Conservation (phyloP, 2,113 vertebrate species). For the Lagopus muta region DNA sequence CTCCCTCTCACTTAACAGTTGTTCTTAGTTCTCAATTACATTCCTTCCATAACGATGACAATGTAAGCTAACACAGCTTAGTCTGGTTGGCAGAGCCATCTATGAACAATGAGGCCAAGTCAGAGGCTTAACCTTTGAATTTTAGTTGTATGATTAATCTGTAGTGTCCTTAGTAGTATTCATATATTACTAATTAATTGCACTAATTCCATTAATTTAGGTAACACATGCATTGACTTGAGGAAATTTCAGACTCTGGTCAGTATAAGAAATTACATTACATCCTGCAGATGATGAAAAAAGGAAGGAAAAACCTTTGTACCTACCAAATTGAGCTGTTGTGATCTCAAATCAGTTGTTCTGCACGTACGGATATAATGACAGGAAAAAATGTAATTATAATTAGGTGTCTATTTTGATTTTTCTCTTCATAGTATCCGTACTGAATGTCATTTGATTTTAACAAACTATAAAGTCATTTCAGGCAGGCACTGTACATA, state of each 20-base stretch:
- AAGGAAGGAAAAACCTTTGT: constrained; percentile 73
- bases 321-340: constrained; percentile 72
- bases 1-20: background rate
- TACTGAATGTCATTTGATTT: constrained; percentile 84
- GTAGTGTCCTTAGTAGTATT: background rate
- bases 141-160: constrained; percentile 17
- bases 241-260: constrained; percentile 53
- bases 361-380: constrained; percentile 78
- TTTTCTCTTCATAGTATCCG: constrained; percentile 80
- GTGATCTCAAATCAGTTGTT: constrained; percentile 79
- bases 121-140: constrained; percentile 7
- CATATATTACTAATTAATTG: constrained; percentile 46
- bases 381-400: constrained; percentile 79
- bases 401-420: constrained; percentile 84
- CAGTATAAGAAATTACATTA: constrained; percentile 58
- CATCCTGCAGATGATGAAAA: constrained; percentile 64
- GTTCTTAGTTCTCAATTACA: background rate
- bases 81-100: background rate
- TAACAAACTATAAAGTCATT: constrained; percentile 76
- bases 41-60: background rate
- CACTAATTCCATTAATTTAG: constrained; percentile 46
- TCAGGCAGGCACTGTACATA: constrained; percentile 53
- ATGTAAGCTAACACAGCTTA: background rate
- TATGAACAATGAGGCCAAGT: background rate
- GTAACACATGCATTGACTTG: background rate